Base-by-base conservation (phyloP, 1,140 invertebrate species). In the Halictus rubicundus region DNA sequence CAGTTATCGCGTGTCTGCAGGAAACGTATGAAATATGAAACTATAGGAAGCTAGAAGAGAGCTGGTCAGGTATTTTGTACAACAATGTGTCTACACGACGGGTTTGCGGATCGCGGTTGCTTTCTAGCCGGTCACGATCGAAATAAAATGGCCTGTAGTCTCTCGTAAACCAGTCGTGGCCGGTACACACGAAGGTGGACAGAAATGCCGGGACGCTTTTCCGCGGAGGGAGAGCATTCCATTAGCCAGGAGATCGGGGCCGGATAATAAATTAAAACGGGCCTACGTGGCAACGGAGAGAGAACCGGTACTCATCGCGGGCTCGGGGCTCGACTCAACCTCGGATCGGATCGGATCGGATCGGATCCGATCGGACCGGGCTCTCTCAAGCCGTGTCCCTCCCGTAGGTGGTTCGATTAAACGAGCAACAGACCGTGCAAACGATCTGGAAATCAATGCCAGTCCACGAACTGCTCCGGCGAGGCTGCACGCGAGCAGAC, bases 381-480 rank as follows among this genome's bases (percentile, higher is more conserved):
- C 49, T 19, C 49, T 52, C 52, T 46, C 27, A 21, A n/a, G n/a
- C 19, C 57, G 57, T 59, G 37, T 54, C 66, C 32, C 71, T 70
- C 69, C 66, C 74, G 57, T 78, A 76, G 49, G 81, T 80, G 57
- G 84, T 77, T 85, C 83, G 81, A 85, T 85, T 85, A 85, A 84
- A 84, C 60, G 52, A 69, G 46, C 78, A 68, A 23, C 25, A 59
- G 21, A 60, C 75, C 64, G 76, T 68, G 71, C 61, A 73, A 64
- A 71, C 70, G 49, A 71, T 76, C 68, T 60, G 39, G 68, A 84
- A 84, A 81, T 81, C 78, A 61, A 79, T 79, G 42, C 77, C 46
- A 52, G 68, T 70, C 74, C 66, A 60, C 37, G 16, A 66, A 52
- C 49, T 21, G 49, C 49, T 60, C n/a, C n/a, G 10, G 49, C 49